Percentiles rank a stretch among this genome's conserved stretches.
Conservation (phyloP, 1,140 invertebrate species). For the Drosophila insularis region DNA sequence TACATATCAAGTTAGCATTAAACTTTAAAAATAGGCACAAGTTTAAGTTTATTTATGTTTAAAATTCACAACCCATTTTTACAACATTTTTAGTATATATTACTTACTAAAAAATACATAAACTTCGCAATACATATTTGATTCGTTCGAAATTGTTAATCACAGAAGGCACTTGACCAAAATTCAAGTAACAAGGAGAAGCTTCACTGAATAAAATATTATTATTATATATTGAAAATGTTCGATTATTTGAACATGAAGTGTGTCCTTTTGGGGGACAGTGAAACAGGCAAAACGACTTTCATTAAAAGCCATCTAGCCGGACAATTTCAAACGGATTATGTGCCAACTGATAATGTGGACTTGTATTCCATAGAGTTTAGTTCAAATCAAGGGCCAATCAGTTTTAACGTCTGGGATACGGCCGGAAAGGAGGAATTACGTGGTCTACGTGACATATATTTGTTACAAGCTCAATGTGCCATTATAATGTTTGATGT, state of each 20-base stretch:
- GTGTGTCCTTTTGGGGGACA: conserved; percentile 98
- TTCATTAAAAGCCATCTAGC: conserved; percentile 99
- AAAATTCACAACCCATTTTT: no score
- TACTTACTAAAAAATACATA: no score
- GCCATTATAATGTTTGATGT: conserved; percentile 99
- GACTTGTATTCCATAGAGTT: conserved; percentile 98
- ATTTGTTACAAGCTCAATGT: conserved; percentile 99
- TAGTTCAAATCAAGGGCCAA: conserved; percentile 96
- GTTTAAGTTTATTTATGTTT: no score
- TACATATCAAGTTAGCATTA: no score
- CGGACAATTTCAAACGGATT: conserved; percentile 99
- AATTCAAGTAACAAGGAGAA: not conserved
- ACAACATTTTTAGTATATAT: no score
- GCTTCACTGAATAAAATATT: not conserved
- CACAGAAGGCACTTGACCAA: no score
- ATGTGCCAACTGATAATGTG: conserved; percentile 98
- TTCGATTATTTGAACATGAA: conserved; percentile 88
- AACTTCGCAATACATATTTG: no score
- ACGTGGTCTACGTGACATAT: conserved; percentile 97
- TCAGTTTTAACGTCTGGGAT: conserved; percentile 99
- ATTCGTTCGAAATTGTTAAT: no score
- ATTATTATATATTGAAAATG: not conserved
- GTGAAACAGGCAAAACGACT: conserved; percentile 99
- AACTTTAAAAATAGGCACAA: no score
- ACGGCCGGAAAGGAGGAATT: conserved; percentile 98